Evolutionary conservation across 2,113 vertebrate genomes (phyloP).

Genomic region (Grammomys surdaster): DNA sequence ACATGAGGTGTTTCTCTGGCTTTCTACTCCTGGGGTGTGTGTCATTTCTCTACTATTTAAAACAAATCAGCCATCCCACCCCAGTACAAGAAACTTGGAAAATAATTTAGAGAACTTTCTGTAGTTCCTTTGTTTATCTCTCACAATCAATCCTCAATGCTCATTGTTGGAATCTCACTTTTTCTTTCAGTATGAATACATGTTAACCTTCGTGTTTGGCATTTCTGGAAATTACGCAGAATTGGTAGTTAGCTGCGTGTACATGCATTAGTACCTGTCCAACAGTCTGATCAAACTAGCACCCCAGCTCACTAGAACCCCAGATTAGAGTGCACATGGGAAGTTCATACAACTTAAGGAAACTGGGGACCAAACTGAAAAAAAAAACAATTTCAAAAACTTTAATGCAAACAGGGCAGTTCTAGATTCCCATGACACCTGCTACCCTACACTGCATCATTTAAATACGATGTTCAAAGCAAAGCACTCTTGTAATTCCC

Average conservation of each 20-base stretch:
- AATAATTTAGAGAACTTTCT: background rate
- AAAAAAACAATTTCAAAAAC: background rate
- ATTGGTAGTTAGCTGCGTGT: background rate
- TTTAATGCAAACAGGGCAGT: background rate
- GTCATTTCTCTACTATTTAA: slow-evolving; percentile 23
- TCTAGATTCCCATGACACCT: background rate
- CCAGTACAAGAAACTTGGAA: background rate
- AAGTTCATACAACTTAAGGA: background rate
- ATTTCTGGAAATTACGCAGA: slow-evolving; percentile 25
- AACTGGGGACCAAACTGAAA: slow-evolving; percentile 2
- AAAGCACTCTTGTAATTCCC: background rate
- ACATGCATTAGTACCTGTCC: background rate
- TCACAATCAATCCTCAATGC: background rate
- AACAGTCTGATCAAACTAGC: background rate
- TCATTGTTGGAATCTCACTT: background rate
- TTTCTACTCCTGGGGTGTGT: background rate
- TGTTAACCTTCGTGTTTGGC: background rate
- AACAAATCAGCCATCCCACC: background rate
- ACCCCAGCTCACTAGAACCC: too few relatives aligned
- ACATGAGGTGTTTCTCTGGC: background rate
- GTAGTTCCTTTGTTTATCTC: too few relatives aligned
- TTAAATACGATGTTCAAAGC: background rate
- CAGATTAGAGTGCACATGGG: accelerated
- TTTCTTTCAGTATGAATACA: background rate
- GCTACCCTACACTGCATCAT: background rate